Evolutionary conservation across 1,140 invertebrate species (phyloP), one percentile per base, ranked within the genome.

Genomic region (Neelides sp.): DNA sequence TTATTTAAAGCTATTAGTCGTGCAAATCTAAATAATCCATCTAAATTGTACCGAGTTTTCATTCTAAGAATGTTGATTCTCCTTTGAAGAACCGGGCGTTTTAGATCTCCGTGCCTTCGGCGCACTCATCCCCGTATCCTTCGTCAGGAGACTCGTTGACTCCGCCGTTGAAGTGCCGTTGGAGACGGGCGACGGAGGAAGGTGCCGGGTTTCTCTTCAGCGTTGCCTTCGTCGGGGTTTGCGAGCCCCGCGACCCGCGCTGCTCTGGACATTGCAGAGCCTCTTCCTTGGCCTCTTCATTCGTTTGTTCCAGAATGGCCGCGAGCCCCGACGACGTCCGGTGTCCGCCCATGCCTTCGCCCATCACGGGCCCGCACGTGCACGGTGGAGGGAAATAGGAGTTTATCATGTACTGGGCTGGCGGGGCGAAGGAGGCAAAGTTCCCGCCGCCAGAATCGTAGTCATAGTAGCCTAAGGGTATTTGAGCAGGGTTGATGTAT

Each of bases 101-200:
- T 65, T 68, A 73, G 32, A 73, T 72, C 46, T 73, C 71, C 59
- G 71, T 68, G 5, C 65, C 58, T 42, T 70, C 69, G 1, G 52
- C 57, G 8, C 66, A 75, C 63, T 87, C 84, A 23, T 83, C 84
- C 36, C 83, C 84, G 64, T 87, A 89, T 1, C 85, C 85, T 64
- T 89, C 85, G 64, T 89, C 85, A 4, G 84, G 83, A 64, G 83
- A 86, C 59, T 88, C 84, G 47, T 65, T 61, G 19, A 57, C 54
- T 57, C 54, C 51, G 34, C 48, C 50, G 5, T 43, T 53, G 23
- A 56, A 20, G 37, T 60, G 58, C 17, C 54, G 43, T 26, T 61
- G 58, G 23, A 57, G 52, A 36, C 54, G 27, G 3, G 48, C 37
- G 30, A 34, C 42, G 15, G 19, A 8, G 10, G 43, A 8, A 30